A percentile compares a stretch with the other conserved stretches of the same genome.
phyloP scores from a whole-genome alignment of 2,888 invertebrate species.

The Nipponacmea schrenckii region DNA sequence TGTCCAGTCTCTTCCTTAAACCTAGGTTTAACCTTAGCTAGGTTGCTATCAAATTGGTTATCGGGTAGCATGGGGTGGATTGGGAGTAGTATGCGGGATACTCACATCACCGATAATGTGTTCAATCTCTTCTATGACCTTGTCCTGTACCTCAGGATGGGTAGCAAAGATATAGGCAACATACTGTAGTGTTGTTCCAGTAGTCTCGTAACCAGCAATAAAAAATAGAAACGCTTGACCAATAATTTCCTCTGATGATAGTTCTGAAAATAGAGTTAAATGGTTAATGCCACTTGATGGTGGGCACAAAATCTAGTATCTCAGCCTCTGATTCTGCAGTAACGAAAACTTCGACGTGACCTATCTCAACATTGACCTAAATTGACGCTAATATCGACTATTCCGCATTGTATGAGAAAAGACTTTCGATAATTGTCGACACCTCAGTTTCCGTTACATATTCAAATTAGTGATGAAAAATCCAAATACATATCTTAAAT shows the following conservation, averaged over 20 bases:
- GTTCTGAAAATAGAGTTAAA: conserved; percentile 28
- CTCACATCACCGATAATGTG: conserved; percentile 36
- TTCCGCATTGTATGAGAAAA: too few relatives aligned
- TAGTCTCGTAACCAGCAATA: conserved; percentile 49
- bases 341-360: neutral
- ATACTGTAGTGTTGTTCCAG: conserved; percentile 40
- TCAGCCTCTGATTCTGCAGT: too few relatives aligned
- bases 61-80: too few relatives aligned
- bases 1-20: too few relatives aligned
- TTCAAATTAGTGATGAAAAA: too few relatives aligned
- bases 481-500: too few relatives aligned
- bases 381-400: too few relatives aligned
- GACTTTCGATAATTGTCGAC: too few relatives aligned
- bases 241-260: conserved; percentile 40
- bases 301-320: neutral
- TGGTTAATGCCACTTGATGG: neutral
- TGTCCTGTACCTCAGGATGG: conserved; percentile 42
- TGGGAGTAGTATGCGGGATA: neutral
- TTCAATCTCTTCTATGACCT: conserved; percentile 37
- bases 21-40: too few relatives aligned
- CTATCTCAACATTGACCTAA: too few relatives aligned
- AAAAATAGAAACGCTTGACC: conserved; percentile 44
- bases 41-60: too few relatives aligned
- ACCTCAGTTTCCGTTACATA: too few relatives aligned
- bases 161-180: conserved; percentile 37